A percentile compares a stretch with the other conserved stretches of the same genome.
Conservation (phyloP, 2,113 vertebrate species). For the Sitta europaea region DNA sequence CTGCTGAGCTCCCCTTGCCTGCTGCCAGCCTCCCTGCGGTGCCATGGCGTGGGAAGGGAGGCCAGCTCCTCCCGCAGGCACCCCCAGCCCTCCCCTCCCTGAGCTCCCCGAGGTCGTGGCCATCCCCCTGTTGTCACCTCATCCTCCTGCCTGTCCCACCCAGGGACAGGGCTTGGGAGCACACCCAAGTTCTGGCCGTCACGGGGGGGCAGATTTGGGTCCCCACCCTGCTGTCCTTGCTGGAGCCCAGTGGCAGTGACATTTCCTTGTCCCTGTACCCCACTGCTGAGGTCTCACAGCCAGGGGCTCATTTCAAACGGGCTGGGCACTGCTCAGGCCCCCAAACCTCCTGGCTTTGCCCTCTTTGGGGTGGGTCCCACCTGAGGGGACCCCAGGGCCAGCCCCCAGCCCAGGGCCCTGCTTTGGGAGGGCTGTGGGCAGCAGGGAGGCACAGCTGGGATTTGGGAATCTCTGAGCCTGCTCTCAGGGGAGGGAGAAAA, state of each 20-base stretch:
- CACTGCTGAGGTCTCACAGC: background rate
- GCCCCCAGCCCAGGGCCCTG: background rate
- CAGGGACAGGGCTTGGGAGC: no score
- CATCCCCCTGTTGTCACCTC: no score
- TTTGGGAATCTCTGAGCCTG: accelerated
- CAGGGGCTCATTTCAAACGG: background rate
- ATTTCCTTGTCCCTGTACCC: background rate
- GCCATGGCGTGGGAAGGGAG: background rate
- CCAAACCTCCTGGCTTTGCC: accelerated
- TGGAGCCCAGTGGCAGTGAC: background rate
- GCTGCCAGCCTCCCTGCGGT: background rate
- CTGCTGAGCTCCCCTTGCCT: background rate
- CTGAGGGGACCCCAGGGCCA: background rate
- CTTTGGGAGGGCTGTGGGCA: background rate
- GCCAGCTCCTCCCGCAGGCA: background rate
- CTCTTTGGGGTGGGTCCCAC: background rate
- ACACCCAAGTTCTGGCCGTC: background rate
- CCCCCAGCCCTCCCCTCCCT: background rate
- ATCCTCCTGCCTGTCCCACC: no score
- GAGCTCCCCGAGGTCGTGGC: background rate
- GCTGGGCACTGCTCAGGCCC: background rate
- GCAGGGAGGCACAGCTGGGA: background rate
- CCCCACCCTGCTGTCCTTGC: background rate
- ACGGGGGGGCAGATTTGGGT: background rate
- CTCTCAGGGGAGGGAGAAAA: background rate